These are phyloP conservation scores for Python bivittatus DNA, from an alignment of 2,113 vertebrate species.

Conservation along the genomic window DNA sequence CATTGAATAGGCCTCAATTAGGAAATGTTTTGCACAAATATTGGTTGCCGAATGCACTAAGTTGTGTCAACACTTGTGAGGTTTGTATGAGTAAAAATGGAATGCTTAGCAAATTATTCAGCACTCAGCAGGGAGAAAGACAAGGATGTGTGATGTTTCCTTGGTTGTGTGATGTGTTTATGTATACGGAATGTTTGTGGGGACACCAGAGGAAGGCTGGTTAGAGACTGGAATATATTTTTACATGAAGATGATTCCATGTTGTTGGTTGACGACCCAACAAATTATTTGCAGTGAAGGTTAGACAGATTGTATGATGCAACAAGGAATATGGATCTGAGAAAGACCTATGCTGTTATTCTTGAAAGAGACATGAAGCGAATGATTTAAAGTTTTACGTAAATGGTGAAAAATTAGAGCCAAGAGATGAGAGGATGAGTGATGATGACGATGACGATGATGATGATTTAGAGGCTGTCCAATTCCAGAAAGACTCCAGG, in stretches of 20 bases:
- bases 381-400: neutral
- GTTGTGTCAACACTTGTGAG: neutral
- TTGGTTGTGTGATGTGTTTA: neutral
- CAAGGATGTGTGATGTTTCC: neutral
- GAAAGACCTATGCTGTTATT: neutral
- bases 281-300: neutral
- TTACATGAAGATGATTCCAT: neutral
- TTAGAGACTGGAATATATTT: neutral
- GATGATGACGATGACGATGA: no score
- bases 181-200: neutral
- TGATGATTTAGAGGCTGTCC: no score
- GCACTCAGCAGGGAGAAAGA: neutral
- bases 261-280: neutral
- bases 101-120: neutral
- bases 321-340: neutral
- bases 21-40: neutral
- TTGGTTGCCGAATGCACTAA: neutral
- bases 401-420: neutral
- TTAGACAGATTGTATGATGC: neutral
- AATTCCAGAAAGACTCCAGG: neutral
- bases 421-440: neutral
- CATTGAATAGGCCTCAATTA: neutral
- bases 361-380: neutral
- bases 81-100: neutral
- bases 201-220: neutral